Base-by-base conservation (phyloP, 2,797 vertebrate genomes). In the Nothura maculosa region DNA sequence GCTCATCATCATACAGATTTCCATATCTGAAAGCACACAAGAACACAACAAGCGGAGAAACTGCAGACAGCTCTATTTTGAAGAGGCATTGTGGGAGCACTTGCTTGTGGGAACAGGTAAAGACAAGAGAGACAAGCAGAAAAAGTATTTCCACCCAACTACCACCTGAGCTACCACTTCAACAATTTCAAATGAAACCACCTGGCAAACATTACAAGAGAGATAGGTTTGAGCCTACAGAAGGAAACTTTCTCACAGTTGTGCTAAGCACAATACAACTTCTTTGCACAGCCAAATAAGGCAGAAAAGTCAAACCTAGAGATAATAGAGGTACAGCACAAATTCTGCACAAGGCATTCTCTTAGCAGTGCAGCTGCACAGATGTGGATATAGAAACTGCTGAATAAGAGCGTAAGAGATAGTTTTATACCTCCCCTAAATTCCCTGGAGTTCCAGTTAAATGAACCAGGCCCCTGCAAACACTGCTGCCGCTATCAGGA, bases 381-480 rank as follows among this genome's bases (percentile, higher is more conserved):
- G 47, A 73, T 7, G 32, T 5, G 50, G 10, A 24, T 60, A 64
- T 7, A 8, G 52, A 75, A 42, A 54, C n/a, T 13, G 24, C 2
- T 40, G 54, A 66, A 10, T 20, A 64, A 47, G 52, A 43, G 22
- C 24, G 34, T 70, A 75, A 87, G 60, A 20, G 38, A 54, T 34
- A 78, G 38, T 22, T 50, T 50, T 50, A 40, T 45, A 62, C 45
- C 28, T n/a, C 47, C 42, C 48, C 20, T 36, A 63, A 77, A 63
- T 32, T 25, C 32, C 28, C 28, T 57, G 64, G 0, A 0, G 7
- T 58, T 24, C 24, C 22, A 54, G 28, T n/a, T 64, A 87, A 48
- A 34, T 11, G 20, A 69, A 76, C 8, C 10, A 58, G 16, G 32
- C 27, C 24, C 27, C 43, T 58, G 81, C 36, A 18, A 80, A 24